Conservation (phyloP, 2,797 vertebrate genomes). For the Pelobates cultripes region DNA sequence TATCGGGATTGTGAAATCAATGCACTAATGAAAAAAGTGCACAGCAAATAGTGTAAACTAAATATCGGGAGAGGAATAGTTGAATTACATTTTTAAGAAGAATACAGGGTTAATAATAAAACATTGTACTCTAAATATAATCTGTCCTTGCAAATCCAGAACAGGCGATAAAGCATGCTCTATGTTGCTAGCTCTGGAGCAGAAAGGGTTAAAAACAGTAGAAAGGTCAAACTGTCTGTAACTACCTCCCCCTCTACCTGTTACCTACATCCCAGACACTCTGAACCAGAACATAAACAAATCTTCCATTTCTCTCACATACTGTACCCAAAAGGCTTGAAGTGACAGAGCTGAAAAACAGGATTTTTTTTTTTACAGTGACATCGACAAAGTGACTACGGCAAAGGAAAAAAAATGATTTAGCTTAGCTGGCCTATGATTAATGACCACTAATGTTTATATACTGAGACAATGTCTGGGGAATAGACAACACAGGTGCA, state of each 20-base stretch:
- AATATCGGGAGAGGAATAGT: too few relatives aligned
- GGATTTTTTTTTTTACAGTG: slow-evolving; percentile 45
- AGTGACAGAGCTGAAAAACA: slow-evolving; percentile 41
- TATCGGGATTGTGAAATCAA: too few relatives aligned
- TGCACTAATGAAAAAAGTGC: too few relatives aligned
- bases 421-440: slow-evolving; percentile 26
- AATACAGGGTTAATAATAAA: too few relatives aligned
- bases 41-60: too few relatives aligned
- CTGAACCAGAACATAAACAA: slow-evolving; percentile 46
- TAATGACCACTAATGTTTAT: slow-evolving; percentile 52
- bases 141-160: not conserved
- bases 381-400: slow-evolving; percentile 42
- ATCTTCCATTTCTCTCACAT: slow-evolving; percentile 27
- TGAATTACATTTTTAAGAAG: too few relatives aligned
- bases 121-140: too few relatives aligned
- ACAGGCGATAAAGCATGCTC: not conserved
- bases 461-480: slow-evolving; percentile 44
- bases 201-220: not conserved
- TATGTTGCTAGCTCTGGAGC: not conserved
- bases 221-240: not conserved
- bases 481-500: slow-evolving; percentile 46
- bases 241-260: slow-evolving; percentile 13
- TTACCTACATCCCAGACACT: slow-evolving; percentile 35
- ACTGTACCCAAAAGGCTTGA: slow-evolving; percentile 8
- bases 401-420: not conserved